These are phyloP conservation scores for Thaleichthys pacificus DNA, from an alignment of 2,797 vertebrate species.

Conservation along the genomic window DNA sequence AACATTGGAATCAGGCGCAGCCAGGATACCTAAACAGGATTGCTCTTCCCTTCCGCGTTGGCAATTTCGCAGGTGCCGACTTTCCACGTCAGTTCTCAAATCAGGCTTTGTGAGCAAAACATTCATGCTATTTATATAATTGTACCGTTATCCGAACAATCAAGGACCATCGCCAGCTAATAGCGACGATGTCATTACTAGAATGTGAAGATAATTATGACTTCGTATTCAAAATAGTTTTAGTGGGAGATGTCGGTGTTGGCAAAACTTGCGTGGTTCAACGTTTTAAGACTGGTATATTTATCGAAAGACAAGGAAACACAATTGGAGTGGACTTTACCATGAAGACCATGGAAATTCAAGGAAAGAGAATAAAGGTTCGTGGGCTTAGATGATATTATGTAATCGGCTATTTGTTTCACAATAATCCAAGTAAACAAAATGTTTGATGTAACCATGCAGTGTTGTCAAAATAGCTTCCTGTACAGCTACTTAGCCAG, in stretches of 20 bases:
- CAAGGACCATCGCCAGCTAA: background rate
- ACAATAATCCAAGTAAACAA: background rate
- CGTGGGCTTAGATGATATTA: conserved; percentile 14
- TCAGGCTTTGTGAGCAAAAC: conserved; percentile 2
- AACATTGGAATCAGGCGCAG: background rate
- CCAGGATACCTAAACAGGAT: conserved; percentile 7
- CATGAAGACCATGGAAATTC: conserved; percentile 84
- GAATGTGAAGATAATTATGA: conserved; percentile 80
- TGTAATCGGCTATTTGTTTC: background rate
- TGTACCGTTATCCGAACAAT: background rate
- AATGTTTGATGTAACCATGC: background rate
- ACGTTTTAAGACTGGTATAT: conserved; percentile 82
- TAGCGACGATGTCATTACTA: conserved; percentile 46
- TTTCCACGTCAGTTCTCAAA: conserved; percentile 51
- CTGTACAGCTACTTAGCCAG: background rate
- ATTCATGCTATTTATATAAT: conserved; percentile 7
- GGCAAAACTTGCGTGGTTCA: conserved; percentile 86
- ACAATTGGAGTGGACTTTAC: conserved; percentile 87
- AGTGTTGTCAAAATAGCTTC: background rate
- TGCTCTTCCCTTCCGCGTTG: conserved; percentile 50
- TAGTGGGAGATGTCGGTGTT: conserved; percentile 84
- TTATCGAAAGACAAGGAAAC: conserved; percentile 82
- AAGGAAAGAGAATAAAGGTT: conserved; percentile 85
- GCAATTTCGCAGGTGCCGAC: conserved; percentile 53
- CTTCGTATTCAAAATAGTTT: conserved; percentile 83